These are phyloP conservation scores for Cylas formicarius DNA, from an alignment of 1,140 invertebrate genomes.

Conservation along the genomic window DNA sequence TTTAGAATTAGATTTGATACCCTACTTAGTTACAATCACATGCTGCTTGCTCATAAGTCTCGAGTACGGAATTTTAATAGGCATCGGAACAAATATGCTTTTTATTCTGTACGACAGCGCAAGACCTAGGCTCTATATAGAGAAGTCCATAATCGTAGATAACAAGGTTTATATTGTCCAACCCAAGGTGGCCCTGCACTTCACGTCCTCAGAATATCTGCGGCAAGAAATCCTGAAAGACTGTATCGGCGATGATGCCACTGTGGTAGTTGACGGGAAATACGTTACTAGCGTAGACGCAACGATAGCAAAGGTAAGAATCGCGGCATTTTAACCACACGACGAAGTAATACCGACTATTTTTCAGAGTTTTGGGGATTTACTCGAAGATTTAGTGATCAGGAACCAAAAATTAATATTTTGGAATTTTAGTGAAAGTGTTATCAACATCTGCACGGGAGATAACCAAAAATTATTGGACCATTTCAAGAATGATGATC, in stretches of 20 bases:
- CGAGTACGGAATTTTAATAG: constrained; percentile 68
- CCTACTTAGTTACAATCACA: constrained; percentile 55
- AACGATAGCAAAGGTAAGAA: constrained; percentile 42
- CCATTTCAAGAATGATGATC: constrained; percentile 15
- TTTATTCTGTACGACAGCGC: constrained; percentile 61
- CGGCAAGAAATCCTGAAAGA: constrained; percentile 45
- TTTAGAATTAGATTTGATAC: constrained; percentile 59
- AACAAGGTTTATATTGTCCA: constrained; percentile 45
- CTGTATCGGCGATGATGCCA: constrained; percentile 25
- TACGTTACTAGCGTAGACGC: constrained; percentile 53
- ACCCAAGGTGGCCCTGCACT: constrained; percentile 56
- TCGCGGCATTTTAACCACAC: background rate
- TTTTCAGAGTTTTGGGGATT: constrained; percentile 27
- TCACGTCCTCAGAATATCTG: constrained; percentile 60
- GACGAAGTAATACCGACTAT: background rate
- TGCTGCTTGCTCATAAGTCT: constrained; percentile 54
- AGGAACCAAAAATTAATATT: constrained; percentile 40
- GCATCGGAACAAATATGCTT: constrained; percentile 57
- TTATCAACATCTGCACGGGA: constrained; percentile 29
- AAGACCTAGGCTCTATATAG: constrained; percentile 48
- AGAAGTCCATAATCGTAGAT: constrained; percentile 26
- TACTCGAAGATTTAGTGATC: constrained; percentile 37
- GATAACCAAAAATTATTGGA: constrained; percentile 15
- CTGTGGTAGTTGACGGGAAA: constrained; percentile 55
- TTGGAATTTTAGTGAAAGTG: constrained; percentile 36